Evolutionary conservation across 2,888 invertebrate genomes (phyloP), one percentile per base, ranked within the genome.

Genomic region (Gisinianus flammeolus): DNA sequence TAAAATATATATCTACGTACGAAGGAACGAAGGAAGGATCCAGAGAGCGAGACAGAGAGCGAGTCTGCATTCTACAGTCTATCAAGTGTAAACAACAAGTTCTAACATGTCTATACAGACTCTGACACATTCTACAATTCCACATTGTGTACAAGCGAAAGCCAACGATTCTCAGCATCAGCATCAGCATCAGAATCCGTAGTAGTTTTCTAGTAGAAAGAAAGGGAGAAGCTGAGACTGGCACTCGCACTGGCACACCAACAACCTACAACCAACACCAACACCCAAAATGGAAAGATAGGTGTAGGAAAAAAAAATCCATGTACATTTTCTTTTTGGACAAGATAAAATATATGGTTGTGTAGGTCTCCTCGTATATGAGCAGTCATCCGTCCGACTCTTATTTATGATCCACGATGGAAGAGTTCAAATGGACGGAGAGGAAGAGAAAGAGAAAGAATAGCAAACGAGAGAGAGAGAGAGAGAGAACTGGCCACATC

Each of bases 321-420:
- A n/a, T 68, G 68, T 68, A 68, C 44, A 44, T 31, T 44, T 44
- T 33, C 62, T 26, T 62, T 28, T 62, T 28, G 62, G 62, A 62
- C 44, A 52, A 76, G 52, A 76, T 76, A 44, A 76, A 76, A 76
- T 76, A 76, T 67, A 76, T 76, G 31, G 31, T 56, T 62, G 73
- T 73, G 35, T 35, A 35, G 6, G 12, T 62, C 26, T 58, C 73
- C 31, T 30, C 56, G 73, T 73, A 72, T 56, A 72, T 74, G 30
- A 76, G 69, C 62, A 76, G 76, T 76, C 76, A 76, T 76, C 76
- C 56, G 76, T 68, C 68, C 68, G 31, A 58, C 54, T 58, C 76
- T 76, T 76, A 76, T 76, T 76, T 76, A 76, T 76, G 76, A 76
- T 76, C 76, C 76, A 68, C 68, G 44, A 33, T 70, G 76, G 76